These are phyloP conservation scores for Cantharis flavilabris DNA, from an alignment of 2,888 invertebrate species.

Conservation along the genomic window DNA sequence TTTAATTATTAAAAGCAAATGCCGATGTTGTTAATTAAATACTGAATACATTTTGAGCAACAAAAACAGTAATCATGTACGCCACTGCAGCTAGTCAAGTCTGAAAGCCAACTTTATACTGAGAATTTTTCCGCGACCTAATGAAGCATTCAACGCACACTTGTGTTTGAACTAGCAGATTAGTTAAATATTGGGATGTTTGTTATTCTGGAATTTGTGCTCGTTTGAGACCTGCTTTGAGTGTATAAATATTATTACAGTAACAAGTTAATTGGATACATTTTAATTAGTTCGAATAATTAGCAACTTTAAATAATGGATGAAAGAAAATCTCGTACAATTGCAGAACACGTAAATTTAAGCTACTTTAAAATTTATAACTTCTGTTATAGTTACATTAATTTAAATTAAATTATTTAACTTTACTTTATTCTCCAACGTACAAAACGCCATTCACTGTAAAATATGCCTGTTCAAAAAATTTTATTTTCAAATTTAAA, in stretches of 20 bases:
- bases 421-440: neutral
- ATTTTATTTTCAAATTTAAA: neutral
- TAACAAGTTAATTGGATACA: conserved; percentile 42
- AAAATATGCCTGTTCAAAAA: neutral
- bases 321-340: conserved; percentile 28
- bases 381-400: conserved; percentile 28
- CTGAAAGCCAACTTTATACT: conserved; percentile 23
- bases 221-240: conserved; percentile 35
- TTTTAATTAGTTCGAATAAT: conserved; percentile 43
- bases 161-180: conserved; percentile 41
- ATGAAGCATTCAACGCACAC: conserved; percentile 40
- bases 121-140: conserved; percentile 37
- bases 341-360: conserved; percentile 22
- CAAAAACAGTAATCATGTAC: neutral
- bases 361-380: conserved; percentile 26
- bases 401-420: conserved; percentile 23
- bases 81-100: conserved; percentile 1
- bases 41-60: neutral
- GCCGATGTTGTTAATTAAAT: neutral
- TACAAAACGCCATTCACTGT: neutral
- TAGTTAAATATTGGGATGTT: conserved; percentile 42
- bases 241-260: conserved; percentile 41
- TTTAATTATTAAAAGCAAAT: neutral
- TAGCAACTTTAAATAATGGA: conserved; percentile 38
- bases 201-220: conserved; percentile 38